phyloP scores from a whole-genome alignment of 37 sponge, comb jelly and placozoan genomes.

The Spongilla lacustris region DNA sequence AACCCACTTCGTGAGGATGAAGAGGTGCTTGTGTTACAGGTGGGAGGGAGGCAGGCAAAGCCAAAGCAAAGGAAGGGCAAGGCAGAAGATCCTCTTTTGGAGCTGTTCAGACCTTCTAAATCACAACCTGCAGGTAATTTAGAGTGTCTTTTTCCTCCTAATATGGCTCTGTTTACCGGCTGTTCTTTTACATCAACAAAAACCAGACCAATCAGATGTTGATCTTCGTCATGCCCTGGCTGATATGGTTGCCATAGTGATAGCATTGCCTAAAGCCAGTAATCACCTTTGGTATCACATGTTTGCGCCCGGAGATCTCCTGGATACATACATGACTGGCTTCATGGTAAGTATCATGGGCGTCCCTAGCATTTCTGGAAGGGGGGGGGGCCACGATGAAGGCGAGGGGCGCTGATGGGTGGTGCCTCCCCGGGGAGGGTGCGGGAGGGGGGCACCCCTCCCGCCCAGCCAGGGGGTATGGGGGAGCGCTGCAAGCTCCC shows the following conservation, averaged over 20 bases:
- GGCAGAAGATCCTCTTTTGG: constrained; percentile 54
- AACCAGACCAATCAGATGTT: constrained; percentile 61
- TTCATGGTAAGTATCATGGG: too few species aligned
- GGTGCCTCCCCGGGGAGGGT: too few species aligned
- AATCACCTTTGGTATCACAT: constrained; percentile 74
- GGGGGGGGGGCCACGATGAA: too few species aligned
- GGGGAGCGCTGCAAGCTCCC: too few species aligned
- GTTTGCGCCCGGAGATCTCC: constrained; percentile 39
- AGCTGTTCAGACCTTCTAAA: constrained; percentile 54
- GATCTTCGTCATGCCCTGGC: constrained; percentile 59
- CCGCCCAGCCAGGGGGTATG: too few species aligned
- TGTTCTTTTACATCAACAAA: neutral
- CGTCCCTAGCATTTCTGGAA: too few species aligned
- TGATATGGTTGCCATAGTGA: constrained; percentile 59
- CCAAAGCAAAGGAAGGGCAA: constrained; percentile 17
- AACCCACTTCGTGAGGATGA: constrained; percentile 56
- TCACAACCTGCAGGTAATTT: constrained; percentile 17
- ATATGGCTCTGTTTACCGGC: neutral
- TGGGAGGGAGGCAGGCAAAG: constrained; percentile 25
- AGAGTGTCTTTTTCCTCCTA: neutral
- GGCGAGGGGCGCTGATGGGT: too few species aligned
- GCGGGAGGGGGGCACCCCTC: too few species aligned
- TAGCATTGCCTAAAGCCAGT: constrained; percentile 43
- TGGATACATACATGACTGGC: constrained; percentile 49
- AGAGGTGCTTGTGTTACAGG: constrained; percentile 30